Conservation (phyloP, 2,888 invertebrate genomes). For the Idaea dimidiata region DNA sequence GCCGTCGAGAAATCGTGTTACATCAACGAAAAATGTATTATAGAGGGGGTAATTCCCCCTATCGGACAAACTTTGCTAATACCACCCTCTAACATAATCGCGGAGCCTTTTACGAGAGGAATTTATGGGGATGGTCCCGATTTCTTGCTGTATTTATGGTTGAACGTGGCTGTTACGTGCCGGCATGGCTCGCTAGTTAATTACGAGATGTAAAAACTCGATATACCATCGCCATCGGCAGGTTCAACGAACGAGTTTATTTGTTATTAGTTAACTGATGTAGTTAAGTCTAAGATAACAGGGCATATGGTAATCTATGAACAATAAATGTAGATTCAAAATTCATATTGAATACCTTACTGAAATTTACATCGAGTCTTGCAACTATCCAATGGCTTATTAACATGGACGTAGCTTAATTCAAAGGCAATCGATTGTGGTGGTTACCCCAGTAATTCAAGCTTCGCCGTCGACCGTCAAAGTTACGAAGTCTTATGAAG, state of each 20-base stretch:
- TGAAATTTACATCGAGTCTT: conserved; percentile 7
- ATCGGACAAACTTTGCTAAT: conserved; percentile 81
- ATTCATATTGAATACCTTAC: conserved; percentile 9
- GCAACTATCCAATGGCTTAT: conserved; percentile 23
- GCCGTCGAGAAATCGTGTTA: conserved; percentile 81
- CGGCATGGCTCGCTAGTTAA: conserved; percentile 65
- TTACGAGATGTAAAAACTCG: conserved; percentile 55
- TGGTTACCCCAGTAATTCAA: conserved; percentile 59
- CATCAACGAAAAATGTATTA: conserved; percentile 83
- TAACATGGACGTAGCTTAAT: conserved; percentile 34
- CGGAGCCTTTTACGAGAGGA: conserved; percentile 80
- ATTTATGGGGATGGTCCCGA: conserved; percentile 80
- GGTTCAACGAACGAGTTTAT: conserved; percentile 29
- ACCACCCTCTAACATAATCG: conserved; percentile 81
- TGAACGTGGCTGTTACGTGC: conserved; percentile 72
- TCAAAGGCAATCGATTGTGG: conserved; percentile 58
- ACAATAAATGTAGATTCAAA: conserved; percentile 15
- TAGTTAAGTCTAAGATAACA: neutral
- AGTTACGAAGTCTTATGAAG: conserved; percentile 77
- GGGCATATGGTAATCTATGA: neutral
- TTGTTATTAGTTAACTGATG: neutral
- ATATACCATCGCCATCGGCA: conserved; percentile 34
- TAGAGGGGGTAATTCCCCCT: conserved; percentile 62
- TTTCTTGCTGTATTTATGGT: conserved; percentile 78
- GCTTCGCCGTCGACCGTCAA: conserved; percentile 55